Base-by-base conservation (phyloP, 37 sponge, comb jelly and placozoan species). In the Bolinopsis microptera region DNA sequence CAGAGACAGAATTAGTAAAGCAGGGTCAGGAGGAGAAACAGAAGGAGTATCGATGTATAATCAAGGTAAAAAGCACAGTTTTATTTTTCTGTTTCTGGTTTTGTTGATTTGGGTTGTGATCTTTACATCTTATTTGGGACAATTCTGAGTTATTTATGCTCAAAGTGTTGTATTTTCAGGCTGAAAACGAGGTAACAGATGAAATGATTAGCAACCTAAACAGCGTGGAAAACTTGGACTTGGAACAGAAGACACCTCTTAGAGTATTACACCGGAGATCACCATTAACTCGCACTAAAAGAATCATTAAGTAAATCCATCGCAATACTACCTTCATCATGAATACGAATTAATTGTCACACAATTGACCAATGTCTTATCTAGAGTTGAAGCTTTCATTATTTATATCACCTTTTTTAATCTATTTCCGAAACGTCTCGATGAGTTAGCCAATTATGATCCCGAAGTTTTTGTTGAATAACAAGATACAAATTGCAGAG, bases 211-310 rank as follows among this genome's bases (percentile, higher is more conserved):
- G n/a, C 23, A 32, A 92, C 9, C 70, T 98, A 18, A 72, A 88
- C 26, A 67, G 69, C 0, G 69, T 92, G 0, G 93, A 93, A 68
- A 94, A 97, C 30, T 24, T 97, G 28, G 69, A 69, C 3, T 28
- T 98, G 16, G 38, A 39, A 8, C 99, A 99, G 94, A 96, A 95
- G 76, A 99, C 99, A 5, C 99, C 99, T 0, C 72, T 99, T 21
- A 95, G 99, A 32, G 99, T 99, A 0, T 95, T 99, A 9, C 99
- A 99, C 68, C 94, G 99, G 30, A 38, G 98, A 38, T 88, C 97
- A 1, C 93, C 95, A 26, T 93, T 95, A 0, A 93, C 94, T 2
- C 69, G 98, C 39, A 83, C 95, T 31, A 39, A 41, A 39, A 35
- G 90, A 86, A 86, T 86, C 5, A 28, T 80, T 37, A 80, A 30